These are phyloP conservation scores for Tautogolabrus adspersus DNA, from an alignment of 2,113 vertebrate species.

Conservation along the genomic window DNA sequence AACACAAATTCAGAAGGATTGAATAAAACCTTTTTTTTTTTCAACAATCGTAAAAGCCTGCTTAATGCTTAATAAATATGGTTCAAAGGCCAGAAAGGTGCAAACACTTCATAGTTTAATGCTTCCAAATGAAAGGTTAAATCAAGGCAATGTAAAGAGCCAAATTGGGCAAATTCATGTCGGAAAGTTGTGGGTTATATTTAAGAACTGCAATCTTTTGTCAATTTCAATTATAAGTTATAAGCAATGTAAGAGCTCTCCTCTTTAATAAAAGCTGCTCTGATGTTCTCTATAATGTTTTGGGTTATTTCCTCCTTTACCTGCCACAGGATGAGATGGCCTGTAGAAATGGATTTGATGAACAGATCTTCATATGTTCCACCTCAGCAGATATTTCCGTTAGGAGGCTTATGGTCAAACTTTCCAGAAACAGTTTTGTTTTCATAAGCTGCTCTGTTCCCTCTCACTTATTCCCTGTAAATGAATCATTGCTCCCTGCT, in stretches of 20 bases:
- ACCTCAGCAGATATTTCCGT: constrained; percentile 14
- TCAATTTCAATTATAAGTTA: neutral
- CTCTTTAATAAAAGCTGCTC: neutral
- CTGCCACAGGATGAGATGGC: neutral
- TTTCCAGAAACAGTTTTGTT: constrained; percentile 19
- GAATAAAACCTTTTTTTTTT: no score
- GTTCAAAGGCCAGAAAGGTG: no score
- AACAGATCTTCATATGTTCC: constrained; percentile 10
- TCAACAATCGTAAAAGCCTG: no score
- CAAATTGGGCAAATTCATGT: constrained; percentile 39
- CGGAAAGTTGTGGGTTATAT: constrained; percentile 1
- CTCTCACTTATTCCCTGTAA: constrained; percentile 17
- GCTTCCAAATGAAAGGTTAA: constrained; percentile 64
- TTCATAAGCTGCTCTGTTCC: constrained; percentile 1
- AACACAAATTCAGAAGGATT: no score
- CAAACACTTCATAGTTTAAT: no score
- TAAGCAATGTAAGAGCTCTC: neutral
- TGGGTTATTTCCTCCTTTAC: neutral
- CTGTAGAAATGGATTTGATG: constrained; percentile 13
- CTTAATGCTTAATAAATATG: no score
- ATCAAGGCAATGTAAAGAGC: constrained; percentile 6
- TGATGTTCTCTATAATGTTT: neutral
- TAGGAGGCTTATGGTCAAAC: constrained; percentile 19
- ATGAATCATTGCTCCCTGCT: neutral
- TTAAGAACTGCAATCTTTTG: neutral